These are phyloP conservation scores for Pheosia tremula DNA, from an alignment of 2,888 invertebrate species.

Conservation along the genomic window DNA sequence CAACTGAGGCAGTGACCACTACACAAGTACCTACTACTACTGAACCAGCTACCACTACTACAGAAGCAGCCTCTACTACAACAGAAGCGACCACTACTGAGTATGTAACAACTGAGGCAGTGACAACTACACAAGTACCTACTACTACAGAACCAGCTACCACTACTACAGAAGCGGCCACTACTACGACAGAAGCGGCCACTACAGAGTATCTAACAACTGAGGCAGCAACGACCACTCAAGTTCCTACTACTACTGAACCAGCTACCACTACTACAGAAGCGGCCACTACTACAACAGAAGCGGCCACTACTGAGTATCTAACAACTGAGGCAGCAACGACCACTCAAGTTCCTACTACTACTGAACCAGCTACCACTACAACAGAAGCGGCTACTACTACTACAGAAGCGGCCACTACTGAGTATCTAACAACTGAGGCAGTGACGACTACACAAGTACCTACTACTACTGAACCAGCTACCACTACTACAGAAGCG, in stretches of 20 bases:
- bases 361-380: conserved; percentile 6
- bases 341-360: neutral
- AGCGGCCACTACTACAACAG: neutral
- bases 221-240: neutral
- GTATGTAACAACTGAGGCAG: conserved; percentile 4
- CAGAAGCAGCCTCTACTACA: conserved; percentile 12
- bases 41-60: conserved; percentile 2
- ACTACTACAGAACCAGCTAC: neutral
- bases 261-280: conserved; percentile 5
- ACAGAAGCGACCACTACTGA: conserved; percentile 3
- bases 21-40: conserved; percentile 9
- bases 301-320: neutral
- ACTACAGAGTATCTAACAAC: neutral
- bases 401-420: neutral
- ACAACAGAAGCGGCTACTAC: neutral
- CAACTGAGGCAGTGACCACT: conserved; percentile 5
- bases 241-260: conserved; percentile 9
- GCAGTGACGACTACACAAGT: conserved; percentile 8
- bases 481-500: conserved; percentile 10
- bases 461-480: conserved; percentile 6
- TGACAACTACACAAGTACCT: neutral
- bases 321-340: conserved; percentile 7
- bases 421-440: neutral
- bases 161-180: neutral
- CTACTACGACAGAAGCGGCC: neutral